Conservation (phyloP, 2,888 invertebrate species). For the Drosophila eohydei region DNA sequence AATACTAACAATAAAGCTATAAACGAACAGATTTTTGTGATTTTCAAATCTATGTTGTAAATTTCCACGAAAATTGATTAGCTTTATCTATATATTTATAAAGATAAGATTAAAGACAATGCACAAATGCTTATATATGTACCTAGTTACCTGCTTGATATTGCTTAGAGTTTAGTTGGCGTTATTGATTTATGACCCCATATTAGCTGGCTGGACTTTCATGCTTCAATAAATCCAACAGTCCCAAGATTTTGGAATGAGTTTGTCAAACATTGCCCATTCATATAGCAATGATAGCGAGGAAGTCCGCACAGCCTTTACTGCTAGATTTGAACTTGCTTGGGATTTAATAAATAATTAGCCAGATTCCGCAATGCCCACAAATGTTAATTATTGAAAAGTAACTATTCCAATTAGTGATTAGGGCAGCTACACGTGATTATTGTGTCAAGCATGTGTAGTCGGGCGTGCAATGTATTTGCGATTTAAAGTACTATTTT, state of each 20-base stretch:
- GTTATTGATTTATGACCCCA: background rate
- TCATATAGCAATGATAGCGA: background rate
- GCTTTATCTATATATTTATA: background rate
- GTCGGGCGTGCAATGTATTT: background rate
- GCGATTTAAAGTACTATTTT: background rate
- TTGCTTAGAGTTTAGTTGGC: background rate
- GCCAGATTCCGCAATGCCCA: background rate
- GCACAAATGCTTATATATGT: background rate
- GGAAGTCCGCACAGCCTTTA: background rate
- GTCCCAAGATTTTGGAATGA: background rate
- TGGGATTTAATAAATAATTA: too few species aligned
- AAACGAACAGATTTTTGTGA: background rate
- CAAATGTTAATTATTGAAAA: background rate
- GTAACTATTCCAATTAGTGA: background rate
- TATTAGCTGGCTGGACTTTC: background rate
- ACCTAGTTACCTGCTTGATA: background rate
- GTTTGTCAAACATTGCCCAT: background rate
- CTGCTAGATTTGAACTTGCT: background rate
- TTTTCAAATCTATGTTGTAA: background rate
- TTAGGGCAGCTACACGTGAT: background rate
- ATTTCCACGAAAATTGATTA: background rate
- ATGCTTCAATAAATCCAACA: background rate
- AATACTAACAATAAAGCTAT: background rate
- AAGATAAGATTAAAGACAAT: constrained; percentile 2
- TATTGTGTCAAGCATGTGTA: background rate